Conservation (phyloP, 2,888 invertebrate genomes). For the Arctia plantaginis region DNA sequence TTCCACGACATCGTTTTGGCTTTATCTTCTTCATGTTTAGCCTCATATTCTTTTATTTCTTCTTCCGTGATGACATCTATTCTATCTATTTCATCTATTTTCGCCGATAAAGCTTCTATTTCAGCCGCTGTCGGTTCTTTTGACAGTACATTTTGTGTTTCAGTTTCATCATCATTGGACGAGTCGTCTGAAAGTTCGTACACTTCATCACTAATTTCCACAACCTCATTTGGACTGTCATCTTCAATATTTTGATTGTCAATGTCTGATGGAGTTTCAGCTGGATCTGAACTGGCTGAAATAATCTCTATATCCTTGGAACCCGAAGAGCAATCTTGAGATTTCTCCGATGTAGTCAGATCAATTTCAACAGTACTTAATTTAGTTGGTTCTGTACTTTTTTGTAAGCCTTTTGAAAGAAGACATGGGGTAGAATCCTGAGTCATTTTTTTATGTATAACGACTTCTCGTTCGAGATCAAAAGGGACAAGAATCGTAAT, state of each 20-base stretch:
- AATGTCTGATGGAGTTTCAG: not conserved
- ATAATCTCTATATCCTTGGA: not conserved
- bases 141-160: slow-evolving; percentile 70
- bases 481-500: not conserved
- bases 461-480: not conserved
- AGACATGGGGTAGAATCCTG: not conserved
- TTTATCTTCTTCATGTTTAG: slow-evolving; percentile 23
- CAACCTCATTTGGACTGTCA: slow-evolving; percentile 21
- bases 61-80: slow-evolving; percentile 67
- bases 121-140: slow-evolving; percentile 80
- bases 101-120: slow-evolving; percentile 80
- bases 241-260: slow-evolving; percentile 7
- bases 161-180: slow-evolving; percentile 70
- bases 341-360: slow-evolving; percentile 4
- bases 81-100: slow-evolving; percentile 78
- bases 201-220: slow-evolving; percentile 56
- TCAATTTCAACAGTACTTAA: slow-evolving; percentile 24
- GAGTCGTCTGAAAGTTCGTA: slow-evolving; percentile 78
- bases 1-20: slow-evolving; percentile 82
- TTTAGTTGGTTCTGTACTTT: not conserved
- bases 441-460: slow-evolving; percentile 13
- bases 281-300: not conserved
- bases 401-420: not conserved
- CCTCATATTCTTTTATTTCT: slow-evolving; percentile 61
- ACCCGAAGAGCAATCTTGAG: not conserved